Evolutionary conservation across 2,888 invertebrate genomes (phyloP), one percentile per base, ranked within the genome.

Genomic region (Trichopria drosophilae): DNA sequence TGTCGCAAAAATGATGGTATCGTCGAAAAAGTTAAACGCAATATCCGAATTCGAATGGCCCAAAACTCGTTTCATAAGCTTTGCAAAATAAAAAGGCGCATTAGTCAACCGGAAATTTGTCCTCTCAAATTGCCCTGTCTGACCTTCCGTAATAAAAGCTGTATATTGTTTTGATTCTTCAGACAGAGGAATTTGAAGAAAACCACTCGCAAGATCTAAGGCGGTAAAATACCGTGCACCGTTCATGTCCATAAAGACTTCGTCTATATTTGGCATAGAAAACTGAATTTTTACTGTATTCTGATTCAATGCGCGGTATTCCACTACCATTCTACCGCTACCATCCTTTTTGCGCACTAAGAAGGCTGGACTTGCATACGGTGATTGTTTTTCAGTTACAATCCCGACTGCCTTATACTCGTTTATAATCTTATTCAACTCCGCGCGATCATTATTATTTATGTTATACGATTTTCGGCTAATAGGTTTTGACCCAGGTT

Each of bases 221-320:
- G 62, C 57, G 0, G 65, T 64, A 34, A 64, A 73, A 44, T 45
- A 56, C 20, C 51, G 40, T 15, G 62, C 57, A 1, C 65, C 67
- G 5, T 60, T 51, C 12, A 73, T 32, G 9, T 59, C 41, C 23
- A 67, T 65, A 4, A 71, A 16, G 40, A 71, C 52, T 13, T 76
- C 73, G 24, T 72, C 67, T 4, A 76, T 67, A 13, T 62, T 62
- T 3, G 72, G 68, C 54, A 72, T 59, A 0, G 71, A 70, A 44
- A 66, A 69, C 9, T 61, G 46, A 36, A 69, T 65, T 3, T 63
- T 63, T 4, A 66, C 54, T 0, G 70, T 73, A 0, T 58, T 52
- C 3, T 47, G 34, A 52, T 74, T 73, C 3, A 73, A 26, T 12
- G 19, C 12, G 2, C 68, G 48, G 20, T 61, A 72, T 52, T 65